These are phyloP conservation scores for Lasioglossum lativentre DNA, from an alignment of 2,888 invertebrate species.

Conservation along the genomic window DNA sequence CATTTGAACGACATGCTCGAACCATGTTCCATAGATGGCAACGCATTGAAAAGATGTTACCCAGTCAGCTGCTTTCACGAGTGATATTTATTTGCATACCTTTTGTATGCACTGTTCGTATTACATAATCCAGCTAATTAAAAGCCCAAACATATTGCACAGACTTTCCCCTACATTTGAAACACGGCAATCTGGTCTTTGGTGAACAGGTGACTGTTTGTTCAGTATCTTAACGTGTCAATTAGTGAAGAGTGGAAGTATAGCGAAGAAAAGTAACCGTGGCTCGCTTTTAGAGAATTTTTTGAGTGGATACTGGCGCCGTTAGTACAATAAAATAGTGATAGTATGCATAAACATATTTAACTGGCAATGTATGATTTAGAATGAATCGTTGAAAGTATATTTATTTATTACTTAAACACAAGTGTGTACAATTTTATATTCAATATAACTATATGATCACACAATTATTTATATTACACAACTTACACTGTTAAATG, in stretches of 20 bases:
- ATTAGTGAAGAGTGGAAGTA: constrained; percentile 44
- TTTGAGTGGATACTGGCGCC: neutral
- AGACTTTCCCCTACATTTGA: constrained; percentile 67
- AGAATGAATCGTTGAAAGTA: neutral
- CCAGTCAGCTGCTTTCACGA: constrained; percentile 65
- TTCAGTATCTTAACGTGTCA: constrained; percentile 45
- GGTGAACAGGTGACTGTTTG: constrained; percentile 50
- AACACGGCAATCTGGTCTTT: constrained; percentile 33
- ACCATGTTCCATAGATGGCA: constrained; percentile 21
- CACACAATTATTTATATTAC: too few relatives aligned
- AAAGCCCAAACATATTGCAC: constrained; percentile 64
- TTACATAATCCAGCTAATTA: constrained; percentile 69
- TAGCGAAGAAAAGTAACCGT: constrained; percentile 12
- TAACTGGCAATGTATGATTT: neutral
- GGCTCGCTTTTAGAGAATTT: neutral
- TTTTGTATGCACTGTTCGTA: constrained; percentile 55
- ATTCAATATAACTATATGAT: too few relatives aligned
- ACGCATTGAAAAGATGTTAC: constrained; percentile 43
- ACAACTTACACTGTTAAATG: too few relatives aligned
- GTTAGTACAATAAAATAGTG: neutral
- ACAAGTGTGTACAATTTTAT: neutral
- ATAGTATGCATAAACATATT: neutral
- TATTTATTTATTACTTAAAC: neutral
- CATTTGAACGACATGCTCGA: neutral
- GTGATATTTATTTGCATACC: constrained; percentile 68